These are phyloP conservation scores for Nephrotoma flavescens DNA, from an alignment of 2,888 invertebrate species.

Conservation along the genomic window DNA sequence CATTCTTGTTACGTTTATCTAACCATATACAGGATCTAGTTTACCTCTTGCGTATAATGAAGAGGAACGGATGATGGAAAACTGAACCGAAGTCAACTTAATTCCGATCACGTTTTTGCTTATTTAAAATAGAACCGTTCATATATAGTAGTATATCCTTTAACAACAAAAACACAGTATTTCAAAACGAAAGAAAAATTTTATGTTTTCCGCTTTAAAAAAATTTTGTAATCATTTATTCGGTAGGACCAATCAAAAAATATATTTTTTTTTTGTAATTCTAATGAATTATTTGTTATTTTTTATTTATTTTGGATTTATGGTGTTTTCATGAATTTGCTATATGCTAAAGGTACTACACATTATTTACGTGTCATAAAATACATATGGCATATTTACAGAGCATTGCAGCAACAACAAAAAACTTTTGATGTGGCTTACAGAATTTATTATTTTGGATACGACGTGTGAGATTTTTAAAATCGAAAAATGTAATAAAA, in stretches of 20 bases:
- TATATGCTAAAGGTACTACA: neutral
- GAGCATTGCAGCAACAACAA: neutral
- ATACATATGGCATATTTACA: neutral
- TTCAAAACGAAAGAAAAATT: neutral
- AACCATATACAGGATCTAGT: neutral
- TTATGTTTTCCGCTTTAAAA: neutral
- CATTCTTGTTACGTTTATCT: neutral
- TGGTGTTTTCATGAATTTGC: neutral
- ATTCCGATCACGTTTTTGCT: neutral
- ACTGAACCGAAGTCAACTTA: neutral
- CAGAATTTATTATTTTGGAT: neutral
- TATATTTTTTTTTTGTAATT: neutral
- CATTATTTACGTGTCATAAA: neutral
- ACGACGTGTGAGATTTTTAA: too few relatives aligned
- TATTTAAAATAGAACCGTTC: neutral
- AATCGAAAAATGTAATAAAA: too few relatives aligned
- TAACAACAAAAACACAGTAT: neutral
- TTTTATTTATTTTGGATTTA: neutral
- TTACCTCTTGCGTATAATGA: neutral
- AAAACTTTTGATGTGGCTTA: neutral
- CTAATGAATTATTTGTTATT: neutral
- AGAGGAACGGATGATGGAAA: neutral
- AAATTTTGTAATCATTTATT: neutral
- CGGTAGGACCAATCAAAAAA: neutral
- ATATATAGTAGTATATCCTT: neutral